phyloP scores from a whole-genome alignment of 2,888 invertebrate genomes.

The Incurvaria masculella region DNA sequence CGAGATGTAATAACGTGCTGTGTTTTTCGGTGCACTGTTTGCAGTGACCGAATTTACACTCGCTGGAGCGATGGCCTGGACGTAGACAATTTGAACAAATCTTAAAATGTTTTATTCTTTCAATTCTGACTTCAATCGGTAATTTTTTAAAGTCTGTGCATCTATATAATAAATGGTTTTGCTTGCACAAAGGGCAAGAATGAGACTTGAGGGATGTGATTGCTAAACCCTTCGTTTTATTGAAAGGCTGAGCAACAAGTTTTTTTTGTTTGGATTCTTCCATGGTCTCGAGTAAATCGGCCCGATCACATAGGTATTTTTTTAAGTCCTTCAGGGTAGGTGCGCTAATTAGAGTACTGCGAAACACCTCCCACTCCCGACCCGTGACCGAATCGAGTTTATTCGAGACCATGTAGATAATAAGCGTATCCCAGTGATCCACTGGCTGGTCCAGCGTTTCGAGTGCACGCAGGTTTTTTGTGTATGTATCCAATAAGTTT shows the following conservation, averaged over 20 bases:
- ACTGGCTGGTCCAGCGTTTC: not conserved
- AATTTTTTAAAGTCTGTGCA: constrained; percentile 7
- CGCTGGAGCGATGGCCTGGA: constrained; percentile 7
- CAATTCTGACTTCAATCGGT: constrained; percentile 1
- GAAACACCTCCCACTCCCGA: not conserved
- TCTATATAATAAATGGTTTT: constrained; percentile 6
- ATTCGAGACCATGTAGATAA: not conserved
- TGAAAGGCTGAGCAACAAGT: not conserved
- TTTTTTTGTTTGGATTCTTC: not conserved
- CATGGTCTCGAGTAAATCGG: not conserved
- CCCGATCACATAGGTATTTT: not conserved
- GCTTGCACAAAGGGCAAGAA: constrained; percentile 5
- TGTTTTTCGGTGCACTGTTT: not conserved
- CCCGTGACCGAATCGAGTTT: not conserved
- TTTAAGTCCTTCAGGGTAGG: not conserved
- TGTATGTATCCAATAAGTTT: not conserved
- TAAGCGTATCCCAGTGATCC: not conserved
- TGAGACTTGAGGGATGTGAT: not conserved
- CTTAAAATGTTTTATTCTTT: constrained; percentile 4
- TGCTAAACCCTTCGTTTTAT: not conserved
- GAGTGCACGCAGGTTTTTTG: not conserved
- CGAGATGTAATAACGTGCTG: not conserved
- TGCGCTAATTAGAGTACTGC: not conserved
- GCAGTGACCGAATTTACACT: not conserved
- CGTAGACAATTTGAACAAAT: constrained; percentile 9